phyloP scores from a whole-genome alignment of 2,888 invertebrate species.

The Synergus gifuensis region DNA sequence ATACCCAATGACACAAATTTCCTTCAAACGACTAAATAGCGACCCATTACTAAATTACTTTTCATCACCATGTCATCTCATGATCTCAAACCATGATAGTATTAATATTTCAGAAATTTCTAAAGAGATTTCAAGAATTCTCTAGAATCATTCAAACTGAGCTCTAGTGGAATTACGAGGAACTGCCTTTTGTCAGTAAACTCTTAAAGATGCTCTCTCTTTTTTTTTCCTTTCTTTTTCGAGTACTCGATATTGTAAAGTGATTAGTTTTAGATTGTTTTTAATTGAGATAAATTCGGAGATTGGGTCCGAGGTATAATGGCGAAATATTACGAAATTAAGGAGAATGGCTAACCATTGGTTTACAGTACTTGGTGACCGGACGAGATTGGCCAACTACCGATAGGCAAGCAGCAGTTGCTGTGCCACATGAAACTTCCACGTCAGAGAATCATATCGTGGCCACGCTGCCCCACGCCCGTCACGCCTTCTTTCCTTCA shows the following conservation, averaged over 20 bases:
- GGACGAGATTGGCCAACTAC: constrained; percentile 76
- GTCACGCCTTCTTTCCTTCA: constrained; percentile 76
- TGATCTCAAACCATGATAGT: background rate
- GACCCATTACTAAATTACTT: constrained; percentile 24
- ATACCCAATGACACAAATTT: constrained; percentile 31
- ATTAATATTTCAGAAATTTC: background rate
- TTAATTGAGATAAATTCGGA: background rate
- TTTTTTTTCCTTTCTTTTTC: background rate
- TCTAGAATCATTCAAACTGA: background rate
- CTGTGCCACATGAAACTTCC: constrained; percentile 73
- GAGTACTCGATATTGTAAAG: constrained; percentile 4
- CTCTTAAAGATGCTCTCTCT: background rate
- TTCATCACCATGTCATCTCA: constrained; percentile 19
- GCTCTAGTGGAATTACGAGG: background rate
- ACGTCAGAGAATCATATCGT: constrained; percentile 75
- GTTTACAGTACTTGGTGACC: constrained; percentile 76
- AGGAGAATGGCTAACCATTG: constrained; percentile 63
- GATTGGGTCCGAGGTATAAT: constrained; percentile 60
- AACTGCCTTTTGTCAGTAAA: background rate
- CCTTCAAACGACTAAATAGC: background rate
- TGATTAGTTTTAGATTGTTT: background rate
- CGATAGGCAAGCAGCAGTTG: constrained; percentile 73
- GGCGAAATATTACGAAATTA: constrained; percentile 56
- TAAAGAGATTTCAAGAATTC: background rate
- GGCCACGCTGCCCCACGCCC: constrained; percentile 75